A percentile compares a stretch with the other conserved stretches of the same genome.
Evolutionary conservation across 2,797 vertebrate species (phyloP).

Genomic region (Oryzias dopingdopingensis): DNA sequence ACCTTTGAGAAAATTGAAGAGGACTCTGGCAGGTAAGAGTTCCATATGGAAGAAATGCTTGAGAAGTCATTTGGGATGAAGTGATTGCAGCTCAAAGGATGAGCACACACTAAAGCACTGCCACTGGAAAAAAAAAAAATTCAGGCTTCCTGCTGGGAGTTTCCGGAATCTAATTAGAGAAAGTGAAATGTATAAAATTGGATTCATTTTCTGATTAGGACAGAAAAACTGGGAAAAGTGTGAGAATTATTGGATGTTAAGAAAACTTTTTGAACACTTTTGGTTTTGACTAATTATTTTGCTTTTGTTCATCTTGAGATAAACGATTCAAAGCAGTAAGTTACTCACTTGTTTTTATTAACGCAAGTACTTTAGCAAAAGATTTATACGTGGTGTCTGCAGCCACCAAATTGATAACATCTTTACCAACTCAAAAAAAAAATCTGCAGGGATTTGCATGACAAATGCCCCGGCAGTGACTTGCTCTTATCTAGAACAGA

Average conservation of each 20-base stretch:
- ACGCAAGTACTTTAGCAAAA: constrained; percentile 1
- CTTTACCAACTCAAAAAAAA: constrained; percentile 1
- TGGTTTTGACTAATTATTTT: neutral
- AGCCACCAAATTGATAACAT: constrained; percentile 1
- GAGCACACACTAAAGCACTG: constrained; percentile 4
- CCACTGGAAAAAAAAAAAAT: neutral
- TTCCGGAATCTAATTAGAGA: constrained; percentile 33
- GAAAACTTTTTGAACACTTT: constrained; percentile 1
- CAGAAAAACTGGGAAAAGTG: constrained; percentile 11
- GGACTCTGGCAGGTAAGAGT: constrained; percentile 85
- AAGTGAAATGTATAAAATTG: constrained; percentile 16
- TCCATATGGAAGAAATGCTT: constrained; percentile 28
- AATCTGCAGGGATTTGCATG: constrained; percentile 24
- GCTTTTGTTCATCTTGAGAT: neutral
- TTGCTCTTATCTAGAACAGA: constrained; percentile 14
- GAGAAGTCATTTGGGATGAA: constrained; percentile 25
- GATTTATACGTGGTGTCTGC: neutral
- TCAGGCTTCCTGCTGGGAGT: constrained; percentile 29
- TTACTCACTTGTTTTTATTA: neutral
- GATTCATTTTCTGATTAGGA: constrained; percentile 18
- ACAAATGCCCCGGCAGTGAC: constrained; percentile 7
- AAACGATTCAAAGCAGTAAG: neutral
- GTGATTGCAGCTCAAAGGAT: constrained; percentile 12
- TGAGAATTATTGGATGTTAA: constrained; percentile 5
- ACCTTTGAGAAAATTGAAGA: constrained; percentile 92